Percentiles rank a stretch among this genome's conserved stretches.
Conservation (phyloP, 2,888 invertebrate species). For the Endotricha flammealis region DNA sequence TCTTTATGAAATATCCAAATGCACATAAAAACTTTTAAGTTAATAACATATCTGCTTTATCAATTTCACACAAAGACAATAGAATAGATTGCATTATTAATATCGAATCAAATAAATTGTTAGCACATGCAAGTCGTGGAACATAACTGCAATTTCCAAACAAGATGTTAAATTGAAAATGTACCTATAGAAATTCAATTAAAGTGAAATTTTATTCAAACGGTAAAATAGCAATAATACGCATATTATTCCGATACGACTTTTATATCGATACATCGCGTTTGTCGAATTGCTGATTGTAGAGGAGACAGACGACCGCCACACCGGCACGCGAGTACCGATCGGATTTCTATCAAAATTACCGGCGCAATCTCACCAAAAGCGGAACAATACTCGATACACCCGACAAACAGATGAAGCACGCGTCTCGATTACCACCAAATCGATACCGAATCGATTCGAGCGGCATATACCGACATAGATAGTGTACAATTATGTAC, state of each 20-base stretch:
- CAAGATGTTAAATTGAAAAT: conserved; percentile 8
- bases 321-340: conserved; percentile 53
- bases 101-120: too few species aligned
- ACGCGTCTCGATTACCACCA: conserved; percentile 61
- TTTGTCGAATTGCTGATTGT: conserved; percentile 60
- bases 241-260: conserved; percentile 42
- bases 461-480: conserved; percentile 41
- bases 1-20: too few species aligned
- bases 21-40: too few species aligned
- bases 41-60: too few species aligned
- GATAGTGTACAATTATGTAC: conserved; percentile 30
- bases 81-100: too few species aligned
- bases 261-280: conserved; percentile 31
- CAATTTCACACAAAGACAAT: too few species aligned
- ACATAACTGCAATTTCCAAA: neutral
- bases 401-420: conserved; percentile 33
- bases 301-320: conserved; percentile 32
- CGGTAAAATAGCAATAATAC: conserved; percentile 21
- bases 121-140: too few species aligned
- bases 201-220: conserved; percentile 9
- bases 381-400: conserved; percentile 47
- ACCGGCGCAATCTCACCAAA: conserved; percentile 44
- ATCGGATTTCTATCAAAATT: conserved; percentile 43
- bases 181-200: neutral
- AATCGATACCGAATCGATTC: conserved; percentile 70